Evolutionary conservation across 2,797 vertebrate genomes (phyloP), one percentile per base, ranked within the genome.

Genomic region (Acestrorhynchus altus): DNA sequence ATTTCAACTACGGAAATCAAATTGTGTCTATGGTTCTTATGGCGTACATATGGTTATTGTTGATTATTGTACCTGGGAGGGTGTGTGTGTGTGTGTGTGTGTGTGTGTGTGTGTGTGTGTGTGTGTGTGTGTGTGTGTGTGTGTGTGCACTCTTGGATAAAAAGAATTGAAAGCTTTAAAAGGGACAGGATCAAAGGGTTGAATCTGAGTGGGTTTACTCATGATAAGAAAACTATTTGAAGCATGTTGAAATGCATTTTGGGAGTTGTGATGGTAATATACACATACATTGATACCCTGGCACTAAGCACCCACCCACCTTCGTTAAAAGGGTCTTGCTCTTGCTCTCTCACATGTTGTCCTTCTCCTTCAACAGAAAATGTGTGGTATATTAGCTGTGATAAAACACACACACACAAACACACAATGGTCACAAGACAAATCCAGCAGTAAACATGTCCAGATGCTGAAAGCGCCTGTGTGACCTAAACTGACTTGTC

Each of bases 131-230:
- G n/a, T n/a, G n/a, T n/a, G n/a, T n/a, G n/a, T 35, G 31, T 35
- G 31, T 35, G 31, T 35, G 31, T 35, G 31, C n/a, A n/a, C n/a
- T n/a, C n/a, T n/a, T 35, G 46, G 46, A 31, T 28, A 22, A 51
- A 31, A 9, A 51, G 69, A 35, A 79, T 20, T 16, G 54, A 54
- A 20, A 47, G 65, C 56, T 72, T 70, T 69, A 69, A 63, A 75
- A 59, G 54, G 51, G 16, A 57, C 2, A 15, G 46, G 42, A 70
- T 83, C 69, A 76, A 83, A 77, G 60, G 8, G 7, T 20, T 72
- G 61, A 67, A 83, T 71, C n/a, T 61, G n/a, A 74, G 70, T 22
- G 81, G 40, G 61, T 75, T 78, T 61, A 66, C 35, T 68, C 44
- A 61, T 67, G 40, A 80, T 61, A 78, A 74, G 20, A 54, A 54